Conservation (phyloP, 2,797 vertebrate genomes). For the Phylloscopus collybita region DNA sequence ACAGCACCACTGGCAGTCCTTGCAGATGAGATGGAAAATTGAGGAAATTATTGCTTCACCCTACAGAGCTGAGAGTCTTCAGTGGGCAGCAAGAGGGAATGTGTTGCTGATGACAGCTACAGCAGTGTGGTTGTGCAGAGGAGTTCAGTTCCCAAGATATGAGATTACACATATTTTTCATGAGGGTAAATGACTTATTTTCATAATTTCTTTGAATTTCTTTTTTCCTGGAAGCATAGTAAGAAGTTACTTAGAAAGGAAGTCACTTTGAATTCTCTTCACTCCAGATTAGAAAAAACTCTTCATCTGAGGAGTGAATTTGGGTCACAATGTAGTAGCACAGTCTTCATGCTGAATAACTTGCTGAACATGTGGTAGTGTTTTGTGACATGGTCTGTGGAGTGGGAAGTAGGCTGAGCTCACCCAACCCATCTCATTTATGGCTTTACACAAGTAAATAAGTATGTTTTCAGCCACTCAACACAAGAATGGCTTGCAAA, state of each 20-base stretch:
- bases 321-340: slow-evolving; percentile 23
- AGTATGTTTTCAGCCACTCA: slow-evolving; percentile 61
- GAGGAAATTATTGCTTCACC: neutral
- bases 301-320: slow-evolving; percentile 31
- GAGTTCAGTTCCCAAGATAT: neutral
- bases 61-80: neutral
- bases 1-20: neutral
- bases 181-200: neutral
- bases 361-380: slow-evolving; percentile 60
- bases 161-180: neutral
- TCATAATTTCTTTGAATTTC: slow-evolving; percentile 4
- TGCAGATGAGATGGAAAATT: neutral
- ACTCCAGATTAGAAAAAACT: neutral
- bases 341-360: neutral
- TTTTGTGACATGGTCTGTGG: slow-evolving; percentile 55
- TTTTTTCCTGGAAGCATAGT: slow-evolving; percentile 30
- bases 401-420: slow-evolving; percentile 58
- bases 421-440: slow-evolving; percentile 52
- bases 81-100: neutral
- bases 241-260: slow-evolving; percentile 13
- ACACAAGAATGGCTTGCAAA: slow-evolving; percentile 66
- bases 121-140: neutral
- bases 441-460: slow-evolving; percentile 67
- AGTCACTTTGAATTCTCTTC: slow-evolving; percentile 8
- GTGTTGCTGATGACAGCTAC: neutral